phyloP scores from a whole-genome alignment of 2,797 vertebrate species.

The Rhinophrynus dorsalis region DNA sequence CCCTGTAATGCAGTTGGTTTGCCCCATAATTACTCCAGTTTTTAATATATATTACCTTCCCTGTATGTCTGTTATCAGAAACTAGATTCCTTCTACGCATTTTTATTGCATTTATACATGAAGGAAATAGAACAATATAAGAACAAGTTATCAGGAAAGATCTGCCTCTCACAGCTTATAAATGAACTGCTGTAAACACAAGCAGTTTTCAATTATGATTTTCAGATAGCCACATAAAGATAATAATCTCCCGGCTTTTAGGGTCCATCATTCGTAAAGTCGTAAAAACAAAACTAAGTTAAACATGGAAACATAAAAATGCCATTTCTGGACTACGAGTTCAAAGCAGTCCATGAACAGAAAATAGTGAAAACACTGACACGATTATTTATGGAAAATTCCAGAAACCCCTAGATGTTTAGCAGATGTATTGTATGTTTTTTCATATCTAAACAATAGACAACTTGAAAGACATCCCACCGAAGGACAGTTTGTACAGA shows the following conservation, averaged over 20 bases:
- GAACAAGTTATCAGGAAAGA: background rate
- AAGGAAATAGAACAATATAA: background rate
- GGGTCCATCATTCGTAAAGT: slow-evolving; percentile 5
- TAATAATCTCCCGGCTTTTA: background rate
- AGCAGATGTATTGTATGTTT: slow-evolving; percentile 17
- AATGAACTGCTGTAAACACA: slow-evolving; percentile 27
- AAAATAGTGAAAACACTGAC: background rate
- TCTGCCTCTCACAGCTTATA: background rate
- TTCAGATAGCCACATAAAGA: slow-evolving; percentile 4
- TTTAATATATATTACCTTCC: no score
- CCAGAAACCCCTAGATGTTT: slow-evolving; percentile 6
- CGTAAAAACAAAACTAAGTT: slow-evolving; percentile 18
- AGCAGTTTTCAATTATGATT: slow-evolving; percentile 3
- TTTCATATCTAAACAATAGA: background rate
- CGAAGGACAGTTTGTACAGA: background rate
- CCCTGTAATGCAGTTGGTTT: no score
- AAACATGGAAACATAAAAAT: slow-evolving; percentile 15
- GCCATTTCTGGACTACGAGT: background rate
- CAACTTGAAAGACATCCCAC: no score
- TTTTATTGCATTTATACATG: slow-evolving; percentile 1
- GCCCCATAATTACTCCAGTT: no score
- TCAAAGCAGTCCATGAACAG: slow-evolving; percentile 1
- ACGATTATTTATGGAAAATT: slow-evolving; percentile 6
- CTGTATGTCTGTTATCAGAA: no score
- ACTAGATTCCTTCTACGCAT: slow-evolving; percentile 4